These are phyloP conservation scores for Balearica regulorum DNA, from an alignment of 2,797 vertebrate species.

Conservation along the genomic window DNA sequence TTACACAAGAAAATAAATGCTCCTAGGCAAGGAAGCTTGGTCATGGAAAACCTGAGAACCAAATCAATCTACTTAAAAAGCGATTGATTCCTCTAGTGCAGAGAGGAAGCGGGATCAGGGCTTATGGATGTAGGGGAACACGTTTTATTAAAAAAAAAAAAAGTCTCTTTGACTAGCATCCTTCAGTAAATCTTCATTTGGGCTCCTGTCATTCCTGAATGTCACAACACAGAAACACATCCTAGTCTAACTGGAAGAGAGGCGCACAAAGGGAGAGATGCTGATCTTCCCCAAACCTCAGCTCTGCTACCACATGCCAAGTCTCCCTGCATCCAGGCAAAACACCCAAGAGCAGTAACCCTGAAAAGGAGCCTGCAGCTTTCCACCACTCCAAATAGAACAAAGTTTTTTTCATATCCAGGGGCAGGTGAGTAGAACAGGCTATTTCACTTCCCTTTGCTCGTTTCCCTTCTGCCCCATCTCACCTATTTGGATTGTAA, in stretches of 20 bases:
- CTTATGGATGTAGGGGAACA: not conserved
- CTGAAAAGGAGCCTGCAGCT: not conserved
- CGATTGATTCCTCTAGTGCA: not conserved
- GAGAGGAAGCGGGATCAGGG: not conserved
- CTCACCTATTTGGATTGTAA: not conserved
- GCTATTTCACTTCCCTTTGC: not conserved
- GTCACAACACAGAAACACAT: not conserved
- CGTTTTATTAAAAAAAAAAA: not conserved
- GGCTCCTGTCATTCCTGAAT: not conserved
- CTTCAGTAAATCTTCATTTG: not conserved
- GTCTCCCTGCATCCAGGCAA: not conserved
- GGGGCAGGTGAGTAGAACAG: not conserved
- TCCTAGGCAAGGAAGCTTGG: not conserved
- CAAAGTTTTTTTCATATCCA: not conserved
- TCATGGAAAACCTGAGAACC: constrained; percentile 13
- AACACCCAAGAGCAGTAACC: not conserved
- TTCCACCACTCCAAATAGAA: not conserved
- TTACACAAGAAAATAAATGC: not conserved
- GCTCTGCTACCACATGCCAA: not conserved
- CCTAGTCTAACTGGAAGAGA: not conserved
- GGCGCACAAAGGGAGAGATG: not conserved
- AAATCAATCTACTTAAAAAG: constrained; percentile 7
- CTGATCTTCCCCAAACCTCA: not conserved
- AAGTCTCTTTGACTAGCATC: not conserved
- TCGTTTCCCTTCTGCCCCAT: not conserved